Evolutionary conservation across 2,113 vertebrate genomes (phyloP), one percentile per base, ranked within the genome.

Genomic region (Ariopsis seemanni): DNA sequence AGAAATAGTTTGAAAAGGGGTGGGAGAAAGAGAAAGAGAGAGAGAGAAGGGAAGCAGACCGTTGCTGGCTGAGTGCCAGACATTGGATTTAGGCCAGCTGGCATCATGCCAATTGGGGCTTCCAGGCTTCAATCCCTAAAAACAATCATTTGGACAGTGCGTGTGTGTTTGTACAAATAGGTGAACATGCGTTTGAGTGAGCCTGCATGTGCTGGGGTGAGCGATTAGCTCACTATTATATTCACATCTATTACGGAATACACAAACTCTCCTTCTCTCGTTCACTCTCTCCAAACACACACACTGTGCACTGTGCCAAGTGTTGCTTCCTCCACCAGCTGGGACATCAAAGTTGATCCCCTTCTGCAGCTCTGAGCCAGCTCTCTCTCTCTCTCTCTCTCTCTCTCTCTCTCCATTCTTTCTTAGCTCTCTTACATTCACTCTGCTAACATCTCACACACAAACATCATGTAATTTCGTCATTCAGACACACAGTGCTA

Each of bases 111-210:
- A 91, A 89, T 91, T 42, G 85, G 94, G 94, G 93, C 93, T 95
- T 94, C 94, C 92, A 94, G 93, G 92, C 93, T 95, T 94, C 92
- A 93, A 93, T 95, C 93, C 93, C 93, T 94, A 94, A 95, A 95
- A 95, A 94, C 94, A 95, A 95, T 95, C 93, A 95, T 94, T 94
- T 95, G 95, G 92, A 93, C 92, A 93, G 93, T 53, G 83, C 20
- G 72, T 84, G 87, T 86, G 91, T 88, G 87, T 86, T 84, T 58
- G 85, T 65, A 90, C 72, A 86, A 75, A 81, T 83, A 83, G 63
- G 80, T 85, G 58, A 81, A 84, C 81, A 89, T 74, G 78, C 83
- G 87, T 88, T 91, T 91, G 87, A 92, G 93, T 87, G 91, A 88
- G 88, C 83, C 74, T 82, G 77, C 60, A 88, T 69, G 50, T 86